Evolutionary conservation across 1,140 invertebrate genomes (phyloP).

Genomic region (Phthorimaea operculella): DNA sequence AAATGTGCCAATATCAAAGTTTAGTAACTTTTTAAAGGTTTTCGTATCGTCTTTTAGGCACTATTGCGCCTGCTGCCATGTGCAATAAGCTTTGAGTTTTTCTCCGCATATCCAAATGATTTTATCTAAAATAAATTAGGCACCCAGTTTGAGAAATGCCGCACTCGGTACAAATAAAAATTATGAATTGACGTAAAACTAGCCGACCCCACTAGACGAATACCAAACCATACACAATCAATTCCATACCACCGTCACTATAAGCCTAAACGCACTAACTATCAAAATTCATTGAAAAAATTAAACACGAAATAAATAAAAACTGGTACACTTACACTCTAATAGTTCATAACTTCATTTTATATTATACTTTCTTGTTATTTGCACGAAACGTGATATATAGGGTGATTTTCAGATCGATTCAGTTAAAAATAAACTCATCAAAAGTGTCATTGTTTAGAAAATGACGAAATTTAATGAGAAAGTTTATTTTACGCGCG

Average conservation of each 20-base stretch:
- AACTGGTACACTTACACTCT: constrained; percentile 38
- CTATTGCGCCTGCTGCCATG: too few species aligned
- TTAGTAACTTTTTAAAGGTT: too few species aligned
- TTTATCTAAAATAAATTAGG: too few species aligned
- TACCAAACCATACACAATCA: constrained; percentile 11
- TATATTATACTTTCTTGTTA: constrained; percentile 34
- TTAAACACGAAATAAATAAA: constrained; percentile 39
- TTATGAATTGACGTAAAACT: constrained; percentile 31
- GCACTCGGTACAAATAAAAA: constrained; percentile 10
- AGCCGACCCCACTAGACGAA: constrained; percentile 14
- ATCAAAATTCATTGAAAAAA: constrained; percentile 26
- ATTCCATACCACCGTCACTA: constrained; percentile 14
- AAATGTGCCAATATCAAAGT: too few species aligned
- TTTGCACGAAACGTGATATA: constrained; percentile 48
- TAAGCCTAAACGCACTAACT: constrained; percentile 22
- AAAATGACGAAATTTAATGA: too few species aligned
- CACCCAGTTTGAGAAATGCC: neutral
- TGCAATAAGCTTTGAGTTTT: too few species aligned
- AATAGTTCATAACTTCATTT: constrained; percentile 55
- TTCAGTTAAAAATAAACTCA: too few species aligned
- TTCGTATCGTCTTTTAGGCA: too few species aligned
- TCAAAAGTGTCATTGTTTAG: too few species aligned
- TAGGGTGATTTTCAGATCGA: too few species aligned
- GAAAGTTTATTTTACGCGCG: too few species aligned
- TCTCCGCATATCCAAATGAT: too few species aligned